Percentiles rank a stretch among this genome's conserved stretches.
phyloP scores from a whole-genome alignment of 2,888 invertebrate genomes.

The Criorhina ranunculi region DNA sequence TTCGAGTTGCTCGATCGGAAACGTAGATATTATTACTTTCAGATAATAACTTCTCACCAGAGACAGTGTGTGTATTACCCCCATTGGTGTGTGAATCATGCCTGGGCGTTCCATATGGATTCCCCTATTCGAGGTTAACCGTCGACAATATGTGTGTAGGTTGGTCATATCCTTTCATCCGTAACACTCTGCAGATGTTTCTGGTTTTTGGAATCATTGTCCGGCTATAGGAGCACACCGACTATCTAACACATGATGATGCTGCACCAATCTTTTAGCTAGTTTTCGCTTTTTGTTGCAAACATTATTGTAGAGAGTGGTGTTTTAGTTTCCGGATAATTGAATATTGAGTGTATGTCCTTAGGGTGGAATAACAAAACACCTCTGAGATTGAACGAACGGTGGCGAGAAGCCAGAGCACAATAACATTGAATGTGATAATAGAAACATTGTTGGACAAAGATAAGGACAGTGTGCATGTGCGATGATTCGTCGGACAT shows the following conservation, averaged over 20 bases:
- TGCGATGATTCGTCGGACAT: conserved; percentile 44
- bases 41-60: conserved; percentile 55
- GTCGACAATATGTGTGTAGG: conserved; percentile 36
- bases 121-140: conserved; percentile 50
- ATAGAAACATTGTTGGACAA: conserved; percentile 65
- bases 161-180: conserved; percentile 33
- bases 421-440: conserved; percentile 65
- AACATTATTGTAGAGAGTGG: conserved; percentile 22
- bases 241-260: too few relatives aligned
- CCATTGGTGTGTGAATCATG: neutral
- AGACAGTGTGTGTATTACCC: conserved; percentile 25
- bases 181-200: conserved; percentile 42
- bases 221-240: conserved; percentile 25
- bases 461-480: conserved; percentile 51
- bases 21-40: conserved; percentile 57
- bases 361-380: conserved; percentile 39
- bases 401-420: neutral
- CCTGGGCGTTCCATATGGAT: conserved; percentile 20
- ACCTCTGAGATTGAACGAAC: conserved; percentile 30
- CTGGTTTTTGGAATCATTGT: conserved; percentile 52
- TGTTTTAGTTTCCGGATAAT: conserved; percentile 70
- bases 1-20: conserved; percentile 17
- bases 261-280: conserved; percentile 35
- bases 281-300: conserved; percentile 43
- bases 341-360: conserved; percentile 68